Evolutionary conservation across 2,888 invertebrate species (phyloP), one percentile per base, ranked within the genome.

Genomic region (Cyaniris semiargus): DNA sequence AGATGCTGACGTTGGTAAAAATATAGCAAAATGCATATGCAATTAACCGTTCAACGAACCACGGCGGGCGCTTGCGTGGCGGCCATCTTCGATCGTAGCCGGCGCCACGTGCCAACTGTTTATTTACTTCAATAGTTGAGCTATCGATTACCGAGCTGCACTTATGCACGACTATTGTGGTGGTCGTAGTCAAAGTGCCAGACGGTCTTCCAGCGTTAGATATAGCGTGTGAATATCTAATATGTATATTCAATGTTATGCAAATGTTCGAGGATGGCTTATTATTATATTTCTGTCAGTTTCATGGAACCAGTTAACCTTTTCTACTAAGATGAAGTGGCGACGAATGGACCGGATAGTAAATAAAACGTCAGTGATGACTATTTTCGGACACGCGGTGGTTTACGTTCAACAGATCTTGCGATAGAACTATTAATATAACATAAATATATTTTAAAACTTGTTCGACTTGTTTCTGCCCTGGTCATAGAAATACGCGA

Each of bases 51-150:
- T 72, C 72, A 77, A 77, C 72, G 77, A 77, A 77, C 77, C 72
- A 72, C 56, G 10, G 48, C 70, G 75, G 75, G 80, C 86, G 86
- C 85, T 71, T 85, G 85, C 86, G 85, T 81, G 78, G 78, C 77
- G 80, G 53, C 76, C 71, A 78, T 80, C 79, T 78, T 79, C 75
- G 58, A 66, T 66, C 27, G 66, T 66, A 66, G 76, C 71, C 71
- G 79, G 75, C 76, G 76, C 78, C 85, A 86, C 86, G 85, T 86
- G 85, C 83, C 82, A 79, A 80, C 80, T 87, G 86, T 87, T 87
- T 87, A 88, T 89, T 88, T 87, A 87, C 87, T 85, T 86, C 80
- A 48, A 38, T 38, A 38, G 23, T 74, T 48, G 18, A 53, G 48
- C 48, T 53, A 74, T 74, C 74, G 53, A 74, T 48, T 74, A 21